These are phyloP conservation scores for Siderastrea siderea DNA, from an alignment of 92 coral and sea anemone genomes.

Conservation along the genomic window DNA sequence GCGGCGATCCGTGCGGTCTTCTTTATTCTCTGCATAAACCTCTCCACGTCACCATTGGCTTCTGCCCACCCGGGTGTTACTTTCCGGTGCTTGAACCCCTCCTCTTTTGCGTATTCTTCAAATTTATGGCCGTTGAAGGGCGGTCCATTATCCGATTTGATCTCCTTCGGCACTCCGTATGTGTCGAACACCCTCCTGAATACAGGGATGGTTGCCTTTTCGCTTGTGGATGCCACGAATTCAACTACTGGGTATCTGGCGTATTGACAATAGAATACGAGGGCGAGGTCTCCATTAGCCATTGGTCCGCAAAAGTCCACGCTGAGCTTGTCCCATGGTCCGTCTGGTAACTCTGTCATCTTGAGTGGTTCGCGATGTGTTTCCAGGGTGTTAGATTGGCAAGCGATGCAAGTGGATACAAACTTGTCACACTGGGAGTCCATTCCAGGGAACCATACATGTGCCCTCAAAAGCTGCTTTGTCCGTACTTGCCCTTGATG, in stretches of 20 bases:
- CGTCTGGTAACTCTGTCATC: constrained; percentile 13
- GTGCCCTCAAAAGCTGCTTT: constrained; percentile 3
- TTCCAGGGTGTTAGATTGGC: constrained; percentile 28
- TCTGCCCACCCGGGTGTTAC: no score
- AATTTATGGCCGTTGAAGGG: constrained; percentile 35
- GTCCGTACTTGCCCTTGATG: constrained; percentile 1
- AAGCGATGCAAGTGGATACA: constrained; percentile 29
- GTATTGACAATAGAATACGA: constrained; percentile 35
- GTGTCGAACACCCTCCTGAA: constrained; percentile 43
- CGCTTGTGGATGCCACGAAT: constrained; percentile 34
- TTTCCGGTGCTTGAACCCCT: no score
- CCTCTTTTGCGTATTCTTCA: no score
- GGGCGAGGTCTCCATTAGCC: constrained; percentile 37
- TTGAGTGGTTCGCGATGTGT: constrained; percentile 16
- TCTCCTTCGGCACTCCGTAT: constrained; percentile 33
- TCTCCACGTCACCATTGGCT: neutral
- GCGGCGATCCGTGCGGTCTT: constrained; percentile 37
- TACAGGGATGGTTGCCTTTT: constrained; percentile 26
- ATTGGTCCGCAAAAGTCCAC: constrained; percentile 7
- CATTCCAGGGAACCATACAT: constrained; percentile 48
- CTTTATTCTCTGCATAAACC: constrained; percentile 35
- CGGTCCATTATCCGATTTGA: constrained; percentile 51
- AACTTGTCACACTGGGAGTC: constrained; percentile 33
- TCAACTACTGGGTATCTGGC: constrained; percentile 54
- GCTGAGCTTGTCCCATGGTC: constrained; percentile 33